These are phyloP conservation scores for Crocidura indochinensis DNA, from an alignment of 2,797 vertebrate species.

Conservation along the genomic window DNA sequence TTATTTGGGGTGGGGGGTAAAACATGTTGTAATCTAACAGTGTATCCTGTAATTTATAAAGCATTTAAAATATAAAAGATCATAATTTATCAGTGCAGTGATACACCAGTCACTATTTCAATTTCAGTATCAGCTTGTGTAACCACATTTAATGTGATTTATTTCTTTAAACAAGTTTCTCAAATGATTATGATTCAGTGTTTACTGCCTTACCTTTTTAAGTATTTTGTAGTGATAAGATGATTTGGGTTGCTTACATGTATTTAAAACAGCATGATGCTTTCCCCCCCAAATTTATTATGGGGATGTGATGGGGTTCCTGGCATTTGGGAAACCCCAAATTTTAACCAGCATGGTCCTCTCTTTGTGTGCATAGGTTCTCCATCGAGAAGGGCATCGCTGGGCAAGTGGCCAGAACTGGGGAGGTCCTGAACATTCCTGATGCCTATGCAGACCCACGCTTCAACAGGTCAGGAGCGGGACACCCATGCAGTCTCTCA, in stretches of 20 bases:
- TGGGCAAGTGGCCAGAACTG: slow-evolving; percentile 98
- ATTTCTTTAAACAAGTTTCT: neutral
- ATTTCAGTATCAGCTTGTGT: neutral
- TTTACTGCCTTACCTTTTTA: neutral
- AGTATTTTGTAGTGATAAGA: neutral
- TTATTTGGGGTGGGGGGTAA: too few relatives aligned
- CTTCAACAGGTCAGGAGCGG: slow-evolving; percentile 95
- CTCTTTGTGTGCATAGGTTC: slow-evolving; percentile 92
- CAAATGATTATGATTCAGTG: neutral
- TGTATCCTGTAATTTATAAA: too few relatives aligned
- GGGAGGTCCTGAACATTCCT: slow-evolving; percentile 99
- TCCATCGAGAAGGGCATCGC: slow-evolving; percentile 99
- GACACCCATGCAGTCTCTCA: too few relatives aligned
- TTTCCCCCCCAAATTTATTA: neutral
- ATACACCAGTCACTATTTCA: neutral
- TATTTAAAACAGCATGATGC: neutral
- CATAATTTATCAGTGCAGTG: neutral
- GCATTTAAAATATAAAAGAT: neutral
- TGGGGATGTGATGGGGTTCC: too few relatives aligned
- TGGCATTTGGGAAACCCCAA: too few relatives aligned
- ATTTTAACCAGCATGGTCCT: slow-evolving; percentile 15
- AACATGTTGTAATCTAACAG: too few relatives aligned
- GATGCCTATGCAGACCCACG: slow-evolving; percentile 99
- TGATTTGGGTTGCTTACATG: neutral
- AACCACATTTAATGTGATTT: neutral